Base-by-base conservation (phyloP, 2,888 invertebrate species). In the Drosophila neoperkinsi region DNA sequence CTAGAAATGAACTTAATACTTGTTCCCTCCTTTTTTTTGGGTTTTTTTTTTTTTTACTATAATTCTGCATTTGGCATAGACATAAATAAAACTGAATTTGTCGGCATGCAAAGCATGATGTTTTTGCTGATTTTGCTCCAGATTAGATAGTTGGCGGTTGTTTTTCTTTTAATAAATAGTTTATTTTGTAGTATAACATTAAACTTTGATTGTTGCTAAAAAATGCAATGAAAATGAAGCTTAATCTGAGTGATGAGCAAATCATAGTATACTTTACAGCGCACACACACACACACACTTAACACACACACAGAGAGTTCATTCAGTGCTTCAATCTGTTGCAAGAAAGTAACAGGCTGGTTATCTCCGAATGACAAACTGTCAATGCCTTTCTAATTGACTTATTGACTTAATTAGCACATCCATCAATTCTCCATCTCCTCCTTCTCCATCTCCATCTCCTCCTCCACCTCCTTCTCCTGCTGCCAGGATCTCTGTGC, bases 341-440 rank as follows among this genome's bases (percentile, higher is more conserved):
- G 28, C 31, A n/a, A 46, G 10, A 31, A 53, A 38, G 68, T 63
- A 81, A 72, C 71, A 75, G 72, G 68, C 78, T 73, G 76, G 9
- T 16, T 46, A 16, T 73, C 76, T 75, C 64, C 59, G 57, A 76
- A 64, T 57, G 71, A 71, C 69, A 71, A 73, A 65, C 66, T 70
- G 65, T 63, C 73, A 76, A 65, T 79, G 52, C 64, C 76, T 76
- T 71, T 70, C 68, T 76, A 76, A 79, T 81, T 81, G 74, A 79
- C 79, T 81, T 79, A 69, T 81, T 81, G 74, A 79, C 79, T 81
- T 79, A 69, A 79, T 73, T 66, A 81, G 65, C n/a, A 64, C 61
- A 53, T 49, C 28, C 41, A 58, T 30, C n/a, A 16, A 25, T 3
- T 18, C n/a, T 21, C 28, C 61, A 16, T 21, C 38, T 28, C 21